Percentiles rank a stretch among this genome's conserved stretches.
These are phyloP conservation scores for Mimumesa dahlbomi DNA, from an alignment of 2,888 invertebrate genomes.

Conservation along the genomic window DNA sequence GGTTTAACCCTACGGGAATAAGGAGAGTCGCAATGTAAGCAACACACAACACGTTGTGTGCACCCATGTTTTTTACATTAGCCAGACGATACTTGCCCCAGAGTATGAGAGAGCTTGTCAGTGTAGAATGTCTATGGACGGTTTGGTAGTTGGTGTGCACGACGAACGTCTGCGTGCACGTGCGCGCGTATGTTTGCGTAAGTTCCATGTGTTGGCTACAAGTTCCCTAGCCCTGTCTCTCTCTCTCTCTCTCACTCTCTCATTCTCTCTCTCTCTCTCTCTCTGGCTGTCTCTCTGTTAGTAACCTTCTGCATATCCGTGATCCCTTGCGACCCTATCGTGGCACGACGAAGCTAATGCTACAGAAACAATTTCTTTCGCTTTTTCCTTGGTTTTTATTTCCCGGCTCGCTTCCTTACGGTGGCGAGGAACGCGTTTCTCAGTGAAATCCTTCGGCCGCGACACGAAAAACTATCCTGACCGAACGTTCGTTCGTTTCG, in stretches of 20 bases:
- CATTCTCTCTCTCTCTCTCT: too few relatives aligned
- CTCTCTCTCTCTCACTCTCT: too few relatives aligned
- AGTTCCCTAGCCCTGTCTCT: slow-evolving; percentile 59
- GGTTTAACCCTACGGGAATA: slow-evolving; percentile 68
- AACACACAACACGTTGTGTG: slow-evolving; percentile 69
- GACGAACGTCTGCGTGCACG: background rate
- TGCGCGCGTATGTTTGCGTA: slow-evolving; percentile 54
- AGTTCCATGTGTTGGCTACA: slow-evolving; percentile 42
- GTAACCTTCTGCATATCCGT: slow-evolving; percentile 49
- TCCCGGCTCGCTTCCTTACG: too few relatives aligned
- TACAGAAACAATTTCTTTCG: slow-evolving; percentile 11
- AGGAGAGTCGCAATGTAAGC: slow-evolving; percentile 73
- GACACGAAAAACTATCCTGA: too few relatives aligned
- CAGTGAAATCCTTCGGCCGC: too few relatives aligned
- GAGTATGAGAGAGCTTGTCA: slow-evolving; percentile 61
- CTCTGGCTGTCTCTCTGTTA: too few relatives aligned
- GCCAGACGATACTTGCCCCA: slow-evolving; percentile 77
- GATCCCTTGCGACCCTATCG: slow-evolving; percentile 53
- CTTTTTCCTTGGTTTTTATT: too few relatives aligned
- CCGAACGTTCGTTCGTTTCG: too few relatives aligned
- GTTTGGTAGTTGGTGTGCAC: background rate
- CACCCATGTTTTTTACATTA: slow-evolving; percentile 77
- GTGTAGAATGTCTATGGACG: slow-evolving; percentile 59
- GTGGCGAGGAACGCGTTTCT: too few relatives aligned
- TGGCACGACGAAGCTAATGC: slow-evolving; percentile 14